Evolutionary conservation across 2,113 vertebrate species (phyloP).

Genomic region (Garra rufa): DNA sequence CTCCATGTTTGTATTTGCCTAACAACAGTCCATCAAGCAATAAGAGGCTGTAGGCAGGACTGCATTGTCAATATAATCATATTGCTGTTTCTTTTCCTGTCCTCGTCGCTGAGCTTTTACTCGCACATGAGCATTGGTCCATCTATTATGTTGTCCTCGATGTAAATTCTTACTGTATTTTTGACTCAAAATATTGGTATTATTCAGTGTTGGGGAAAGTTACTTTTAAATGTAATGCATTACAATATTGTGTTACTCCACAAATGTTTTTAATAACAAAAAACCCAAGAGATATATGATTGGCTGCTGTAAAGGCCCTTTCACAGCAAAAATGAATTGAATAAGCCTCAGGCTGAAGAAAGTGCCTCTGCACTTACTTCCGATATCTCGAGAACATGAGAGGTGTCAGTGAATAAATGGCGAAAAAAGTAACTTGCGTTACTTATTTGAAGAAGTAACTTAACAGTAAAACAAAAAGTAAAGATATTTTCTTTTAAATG

Average conservation of each 20-base stretch:
- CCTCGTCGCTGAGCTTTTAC: neutral
- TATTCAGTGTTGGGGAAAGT: neutral
- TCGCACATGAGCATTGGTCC: neutral
- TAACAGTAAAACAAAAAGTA: too few species aligned
- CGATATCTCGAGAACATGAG: too few species aligned
- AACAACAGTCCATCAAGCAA: neutral
- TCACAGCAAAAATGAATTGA: too few species aligned
- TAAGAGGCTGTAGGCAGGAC: neutral
- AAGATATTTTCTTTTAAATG: neutral
- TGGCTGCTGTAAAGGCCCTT: too few species aligned
- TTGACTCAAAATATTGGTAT: neutral
- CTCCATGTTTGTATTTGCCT: neutral
- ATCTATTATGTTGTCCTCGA: neutral
- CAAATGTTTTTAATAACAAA: too few species aligned
- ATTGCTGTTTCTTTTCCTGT: neutral
- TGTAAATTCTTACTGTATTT: neutral
- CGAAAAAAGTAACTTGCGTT: too few species aligned
- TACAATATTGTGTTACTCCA: too few species aligned
- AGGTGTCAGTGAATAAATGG: too few species aligned
- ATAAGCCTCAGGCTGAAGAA: too few species aligned
- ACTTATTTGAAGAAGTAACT: too few species aligned
- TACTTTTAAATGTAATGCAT: neutral
- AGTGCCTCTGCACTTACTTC: too few species aligned
- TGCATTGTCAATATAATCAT: neutral
- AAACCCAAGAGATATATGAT: too few species aligned